Base-by-base conservation (phyloP, 2,113 vertebrate species). In the Diphyllodes magnificus region DNA sequence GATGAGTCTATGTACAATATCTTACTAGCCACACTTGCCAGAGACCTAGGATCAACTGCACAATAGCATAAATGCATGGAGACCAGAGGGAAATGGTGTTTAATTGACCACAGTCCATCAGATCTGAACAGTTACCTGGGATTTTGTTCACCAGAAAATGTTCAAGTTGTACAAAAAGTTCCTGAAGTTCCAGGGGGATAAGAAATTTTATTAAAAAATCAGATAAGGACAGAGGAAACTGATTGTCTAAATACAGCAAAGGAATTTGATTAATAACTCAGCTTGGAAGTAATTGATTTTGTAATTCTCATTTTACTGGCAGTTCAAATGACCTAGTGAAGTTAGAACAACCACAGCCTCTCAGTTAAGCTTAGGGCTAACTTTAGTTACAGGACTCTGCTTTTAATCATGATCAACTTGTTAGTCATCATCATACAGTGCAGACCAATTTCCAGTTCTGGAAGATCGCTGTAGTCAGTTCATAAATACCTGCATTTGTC, bases 361-460 rank as follows among this genome's bases (percentile, higher is more conserved):
- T 72, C 64, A 73, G 71, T 69, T 88, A 88, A 93, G 64, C 91
- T 86, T 37, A 66, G 28, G 56, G 88, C 56, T 93, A 93, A 92
- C 94, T 94, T 94, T 84, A 88, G 72, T 84, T 88, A 91, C 72
- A 84, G 64, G 47, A 91, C 65, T 96, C 96, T 97, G 96, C 72
- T 94, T 95, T 95, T 94, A 91, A 96, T 97, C 94, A 96, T 88
- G 86, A 94, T 94, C 96, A 91, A 95, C 86, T 94, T 94, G 88
- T 94, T 97, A 94, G 95, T 96, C 95, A 95, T 86, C 92, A 86
- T 90, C 80, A 78, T 96, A 50, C 7, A 94, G 68, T 40, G 76
- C 91, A 95, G 94, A 88, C 80, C 80, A 93, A 84, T 94, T 97
- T 95, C 77, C 77, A 97, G 86, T 75, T 96, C 95, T 96, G 94